Evolutionary conservation across 2,797 vertebrate genomes (phyloP), one percentile per base, ranked within the genome.

Genomic region (Florisuga fusca): DNA sequence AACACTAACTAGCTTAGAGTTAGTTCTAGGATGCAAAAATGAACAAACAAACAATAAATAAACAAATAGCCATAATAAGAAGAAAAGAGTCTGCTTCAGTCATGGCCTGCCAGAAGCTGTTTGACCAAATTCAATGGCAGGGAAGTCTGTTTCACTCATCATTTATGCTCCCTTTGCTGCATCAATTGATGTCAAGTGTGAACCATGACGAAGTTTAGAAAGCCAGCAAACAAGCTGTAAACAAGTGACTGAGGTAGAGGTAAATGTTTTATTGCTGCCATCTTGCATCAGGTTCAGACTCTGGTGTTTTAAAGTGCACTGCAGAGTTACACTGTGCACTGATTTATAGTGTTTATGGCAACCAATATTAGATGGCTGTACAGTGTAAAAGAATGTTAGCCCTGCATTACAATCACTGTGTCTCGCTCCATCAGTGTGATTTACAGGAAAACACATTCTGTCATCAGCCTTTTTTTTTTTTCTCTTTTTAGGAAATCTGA

Each of bases 281-380:
- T 61, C 84, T 84, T 19, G 67, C 73, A 89, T 25, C 66, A 69
- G 51, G 76, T 61, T 59, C 69, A 50, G 68, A 51, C 69, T 2
- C n/a, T 34, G 80, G 67, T 45, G 83, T 27, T 92, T 13, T 85
- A 91, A 76, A 89, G 67, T 7, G 66, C 79, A 23, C 34, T 5
- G 57, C 63, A 54, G 55, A 71, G 84, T 59, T 74, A 6, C 66
- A 83, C 51, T 27, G 45, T 15, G 15, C 84, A 18, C 20, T 97
- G 95, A 97, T 97, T 94, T 92, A 96, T 88, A 7, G 87, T 93
- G 89, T 96, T 97, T 93, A 93, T 95, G 89, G 93, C 94, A 95
- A 66, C 62, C 89, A 51, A 50, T 72, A 88, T 93, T 87, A 79
- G 57, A 84, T 76, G 95, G 19, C 59, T 93, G 86, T 75, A 12